Base-by-base conservation (phyloP, 37 sponge, comb jelly and placozoan species). In the Cliona cf. orientalis region DNA sequence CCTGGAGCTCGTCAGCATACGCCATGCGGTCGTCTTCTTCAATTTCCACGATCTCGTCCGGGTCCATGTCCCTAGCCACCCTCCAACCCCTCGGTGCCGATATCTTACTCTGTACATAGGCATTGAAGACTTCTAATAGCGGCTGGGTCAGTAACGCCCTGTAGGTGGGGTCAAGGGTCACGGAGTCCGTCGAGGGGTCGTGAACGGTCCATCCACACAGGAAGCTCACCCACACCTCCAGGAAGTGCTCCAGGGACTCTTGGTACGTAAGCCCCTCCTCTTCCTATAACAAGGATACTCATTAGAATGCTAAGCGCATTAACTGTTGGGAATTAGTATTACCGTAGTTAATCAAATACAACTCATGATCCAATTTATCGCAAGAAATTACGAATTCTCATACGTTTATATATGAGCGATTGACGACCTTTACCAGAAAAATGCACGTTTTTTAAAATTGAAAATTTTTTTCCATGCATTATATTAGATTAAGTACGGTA, bases 71-170 rank as follows among this genome's bases (percentile, higher is more conserved):
- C 5, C 39, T 22, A 32, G 44, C 41, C 3, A 42, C 3, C 64
- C 80, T 69, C 91, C 91, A 91, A 1, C 91, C 92, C 5, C 66
- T 55, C n/a, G 92, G 92, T 22, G 80, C 55, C 0, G 69, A 46
- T 7, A 92, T 88, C 56, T 92, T 92, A 77, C 89, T 84, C 69
- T 84, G 71, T 33, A 92, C 14, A 59, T 84, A 92, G 2, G 87
- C 76, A 25, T 79, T 44, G 38, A 92, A 65, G 35, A 92, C 44
- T 2, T 57, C 58, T 0, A 42, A 41, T 33, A 59, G 33, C 1
- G 75, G 69, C 23, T 73, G 68, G 33, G 31, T 1, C 57, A 92
- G 76, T 0, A 42, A 34, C 19, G 36, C n/a, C 5, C 28, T n/a
- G 31, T 58, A 53, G 37, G 61, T 46, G 40, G 25, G 39, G 6